These are phyloP conservation scores for Nysson spinosus DNA, from an alignment of 2,888 invertebrate species.

Conservation along the genomic window DNA sequence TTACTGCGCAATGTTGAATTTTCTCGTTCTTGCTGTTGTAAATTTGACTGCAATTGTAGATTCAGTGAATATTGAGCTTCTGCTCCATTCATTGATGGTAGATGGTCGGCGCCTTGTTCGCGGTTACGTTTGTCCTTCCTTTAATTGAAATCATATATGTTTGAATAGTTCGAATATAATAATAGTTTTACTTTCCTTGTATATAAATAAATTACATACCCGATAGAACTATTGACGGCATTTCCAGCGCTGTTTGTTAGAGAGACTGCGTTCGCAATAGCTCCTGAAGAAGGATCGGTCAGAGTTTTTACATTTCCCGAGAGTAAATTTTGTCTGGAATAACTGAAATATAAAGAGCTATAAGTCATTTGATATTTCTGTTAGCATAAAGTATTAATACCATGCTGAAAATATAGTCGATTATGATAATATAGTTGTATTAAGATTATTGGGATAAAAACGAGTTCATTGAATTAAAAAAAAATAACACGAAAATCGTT, in stretches of 20 bases:
- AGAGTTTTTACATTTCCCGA: slow-evolving; percentile 85
- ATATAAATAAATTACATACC: slow-evolving; percentile 45
- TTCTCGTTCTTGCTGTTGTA: slow-evolving; percentile 66
- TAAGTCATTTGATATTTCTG: slow-evolving; percentile 17
- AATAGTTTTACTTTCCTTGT: slow-evolving; percentile 1
- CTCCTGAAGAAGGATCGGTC: slow-evolving; percentile 54
- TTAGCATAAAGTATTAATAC: slow-evolving; percentile 24
- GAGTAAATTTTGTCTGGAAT: slow-evolving; percentile 92
- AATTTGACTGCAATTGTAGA: slow-evolving; percentile 65
- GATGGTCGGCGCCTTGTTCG: slow-evolving; percentile 66
- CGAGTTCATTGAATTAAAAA: slow-evolving; percentile 11
- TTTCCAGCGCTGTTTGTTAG: slow-evolving; percentile 58
- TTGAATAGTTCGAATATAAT: neutral
- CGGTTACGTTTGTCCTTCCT: slow-evolving; percentile 72
- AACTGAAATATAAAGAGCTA: slow-evolving; percentile 80
- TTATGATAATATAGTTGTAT: too few species aligned
- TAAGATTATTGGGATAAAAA: neutral
- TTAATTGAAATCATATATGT: slow-evolving; percentile 15
- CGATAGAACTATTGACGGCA: slow-evolving; percentile 60
- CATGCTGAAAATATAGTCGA: slow-evolving; percentile 29
- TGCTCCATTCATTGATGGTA: slow-evolving; percentile 57
- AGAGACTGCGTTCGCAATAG: slow-evolving; percentile 57
- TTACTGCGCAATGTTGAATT: slow-evolving; percentile 62
- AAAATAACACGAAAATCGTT: slow-evolving; percentile 16
- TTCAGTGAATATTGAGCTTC: slow-evolving; percentile 71